Evolutionary conservation across 1,140 invertebrate species (phyloP), one percentile per base, ranked within the genome.

Genomic region (Whitmania pigra): DNA sequence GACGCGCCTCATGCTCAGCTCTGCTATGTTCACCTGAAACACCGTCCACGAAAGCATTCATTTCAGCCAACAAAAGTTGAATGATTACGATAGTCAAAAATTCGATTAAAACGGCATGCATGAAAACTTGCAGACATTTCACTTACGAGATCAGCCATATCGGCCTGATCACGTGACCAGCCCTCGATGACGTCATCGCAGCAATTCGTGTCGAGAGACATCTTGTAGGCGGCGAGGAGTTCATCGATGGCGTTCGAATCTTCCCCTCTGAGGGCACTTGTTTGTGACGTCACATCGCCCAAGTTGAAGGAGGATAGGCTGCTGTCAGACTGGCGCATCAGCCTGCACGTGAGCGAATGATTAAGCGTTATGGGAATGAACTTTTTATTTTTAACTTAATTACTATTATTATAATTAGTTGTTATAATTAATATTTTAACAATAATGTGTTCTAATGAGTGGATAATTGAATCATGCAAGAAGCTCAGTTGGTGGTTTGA

Each of bases 1-100:
- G 25, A 82, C 81, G 53, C 81, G 74, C 20, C 81, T 76, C 25
- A 82, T 80, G 75, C 80, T 80, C 36, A 82, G 75, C 76, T 82
- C 81, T 71, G 80, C 80, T 74, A 82, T 81, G 76, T 82, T 82
- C 49, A 82, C 57, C 57, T 63, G 57, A 7, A 25, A 31, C 22
- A 18, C 22, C 29, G 22, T 25, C 18, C 22, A 63, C 11, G 9
- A 11, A 18, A 60, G 5, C n/a, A 17, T 49, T 49, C 43, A 49
- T 49, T 49, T 49, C 43, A 17, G 1, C 43, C 43, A 49, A 7
- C 43, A 49, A 49, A 7, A 4, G 9, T 49, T 49, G 31, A 36
- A 49, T 1, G 22, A 18, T 25, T 31, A 22, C 7, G 22, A 63
- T 11, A 4, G 22, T 31, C 15, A 63, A 63, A 22, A 22, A 63